Conservation (phyloP, 2,797 vertebrate species). For the Chaetodon trifasciatus region DNA sequence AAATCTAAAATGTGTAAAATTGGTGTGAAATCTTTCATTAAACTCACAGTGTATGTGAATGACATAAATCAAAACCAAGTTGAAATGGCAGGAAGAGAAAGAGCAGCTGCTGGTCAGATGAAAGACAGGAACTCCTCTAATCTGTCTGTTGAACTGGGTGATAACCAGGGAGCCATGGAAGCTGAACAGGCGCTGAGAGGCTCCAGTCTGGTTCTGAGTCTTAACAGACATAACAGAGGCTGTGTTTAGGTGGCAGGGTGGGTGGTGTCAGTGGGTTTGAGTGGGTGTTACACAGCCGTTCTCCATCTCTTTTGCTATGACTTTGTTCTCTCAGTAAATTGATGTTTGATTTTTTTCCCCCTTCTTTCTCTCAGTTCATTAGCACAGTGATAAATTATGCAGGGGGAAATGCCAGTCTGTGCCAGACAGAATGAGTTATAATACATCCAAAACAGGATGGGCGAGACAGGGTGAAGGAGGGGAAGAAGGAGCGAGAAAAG, state of each 20-base stretch:
- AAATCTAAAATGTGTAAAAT: not conserved
- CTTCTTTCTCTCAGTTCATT: constrained; percentile 66
- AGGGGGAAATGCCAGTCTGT: constrained; percentile 56
- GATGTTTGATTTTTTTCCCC: constrained; percentile 30
- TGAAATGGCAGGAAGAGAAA: constrained; percentile 47
- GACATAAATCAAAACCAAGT: constrained; percentile 27
- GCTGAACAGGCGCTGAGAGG: constrained; percentile 57
- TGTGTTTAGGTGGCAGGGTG: constrained; percentile 34
- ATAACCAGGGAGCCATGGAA: constrained; percentile 75
- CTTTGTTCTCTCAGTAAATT: constrained; percentile 55
- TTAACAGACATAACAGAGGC: constrained; percentile 61
- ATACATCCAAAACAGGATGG: constrained; percentile 49
- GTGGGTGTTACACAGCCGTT: constrained; percentile 45
- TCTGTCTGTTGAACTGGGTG: constrained; percentile 65
- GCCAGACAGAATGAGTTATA: constrained; percentile 56
- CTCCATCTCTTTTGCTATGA: constrained; percentile 45
- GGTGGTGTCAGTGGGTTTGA: constrained; percentile 46
- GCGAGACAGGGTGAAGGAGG: constrained; percentile 35
- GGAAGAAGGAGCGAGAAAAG: constrained; percentile 47
- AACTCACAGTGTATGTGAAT: constrained; percentile 1
- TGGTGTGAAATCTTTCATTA: not conserved
- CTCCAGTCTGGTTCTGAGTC: constrained; percentile 53
- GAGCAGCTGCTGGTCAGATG: constrained; percentile 67
- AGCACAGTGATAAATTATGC: constrained; percentile 71
- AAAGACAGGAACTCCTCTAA: constrained; percentile 78